phyloP scores from a whole-genome alignment of 2,797 vertebrate genomes.

The Eulemur mongoz region DNA sequence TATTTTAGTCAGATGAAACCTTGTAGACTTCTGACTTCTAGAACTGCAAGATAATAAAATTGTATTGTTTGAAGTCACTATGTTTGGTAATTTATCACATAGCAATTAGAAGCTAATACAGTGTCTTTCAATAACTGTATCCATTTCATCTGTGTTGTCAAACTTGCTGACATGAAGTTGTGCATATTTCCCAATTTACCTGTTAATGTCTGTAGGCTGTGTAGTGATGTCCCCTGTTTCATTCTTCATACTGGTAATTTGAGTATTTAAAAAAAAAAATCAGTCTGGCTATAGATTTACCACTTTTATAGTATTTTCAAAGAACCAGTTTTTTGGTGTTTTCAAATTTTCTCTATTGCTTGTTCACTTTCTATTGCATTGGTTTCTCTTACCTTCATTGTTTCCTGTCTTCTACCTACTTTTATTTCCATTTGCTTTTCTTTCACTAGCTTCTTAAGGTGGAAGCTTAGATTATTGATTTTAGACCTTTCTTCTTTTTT shows the following conservation, averaged over 20 bases:
- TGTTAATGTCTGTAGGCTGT: too few relatives aligned
- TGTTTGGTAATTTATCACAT: too few relatives aligned
- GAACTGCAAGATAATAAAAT: too few relatives aligned
- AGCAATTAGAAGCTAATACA: too few relatives aligned
- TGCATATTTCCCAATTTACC: too few relatives aligned
- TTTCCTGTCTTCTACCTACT: neutral
- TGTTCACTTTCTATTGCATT: too few relatives aligned
- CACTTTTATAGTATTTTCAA: conserved; percentile 17
- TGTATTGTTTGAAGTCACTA: too few relatives aligned
- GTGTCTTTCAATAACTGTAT: too few relatives aligned
- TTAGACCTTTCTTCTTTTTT: neutral
- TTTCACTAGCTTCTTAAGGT: neutral
- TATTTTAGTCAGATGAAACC: neutral
- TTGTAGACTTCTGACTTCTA: too few relatives aligned
- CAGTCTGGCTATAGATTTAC: neutral
- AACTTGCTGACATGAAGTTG: too few relatives aligned
- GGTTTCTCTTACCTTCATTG: neutral
- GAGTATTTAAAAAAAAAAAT: neutral
- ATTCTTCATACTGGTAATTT: neutral
- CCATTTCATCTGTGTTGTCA: too few relatives aligned
- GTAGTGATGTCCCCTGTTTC: too few relatives aligned
- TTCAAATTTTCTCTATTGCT: neutral
- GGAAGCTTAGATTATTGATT: conserved; percentile 11
- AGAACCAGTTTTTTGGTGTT: neutral
- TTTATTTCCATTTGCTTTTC: neutral